Evolutionary conservation across 2,888 invertebrate genomes (phyloP), one percentile per base, ranked within the genome.

Genomic region (Parochlus steinenii): DNA sequence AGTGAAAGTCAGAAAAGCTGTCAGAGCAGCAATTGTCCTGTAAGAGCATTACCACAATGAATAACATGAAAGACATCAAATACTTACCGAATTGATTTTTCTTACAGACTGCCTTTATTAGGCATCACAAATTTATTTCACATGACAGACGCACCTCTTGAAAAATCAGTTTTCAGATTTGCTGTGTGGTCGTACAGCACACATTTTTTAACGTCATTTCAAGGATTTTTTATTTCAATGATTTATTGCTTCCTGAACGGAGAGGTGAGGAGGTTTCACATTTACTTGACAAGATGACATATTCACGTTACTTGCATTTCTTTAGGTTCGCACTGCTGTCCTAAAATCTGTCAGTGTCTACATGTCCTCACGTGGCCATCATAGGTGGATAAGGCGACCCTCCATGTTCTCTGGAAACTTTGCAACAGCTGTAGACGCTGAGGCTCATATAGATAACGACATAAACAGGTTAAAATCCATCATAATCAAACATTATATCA

Each of bases 241-340:
- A 64, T 85, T 30, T 86, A 85, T 54, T 87, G 86, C 50, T 83
- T 86, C 52, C 56, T 75, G 33, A 86, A 86, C 47, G 76, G 74
- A 42, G 86, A 87, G 72, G 86, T 85, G 55, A 56, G 56, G 3
- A 16, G 20, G 20, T 4, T 19, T 14, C 12, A 5, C 7, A 31
- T 20, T 22, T 16, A 15, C 20, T 14, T 11, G 4, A 3, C 18
- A 3, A 25, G 14, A 7, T 7, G 7, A 12, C n/a, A 28, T 34
- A 17, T 18, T 18, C 4, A 14, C 33, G 29, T 15, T 28, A 18
- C 16, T 12, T 15, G 12, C n/a, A 19, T 29, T 33, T 12, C 41
- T 43, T 3, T 34, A 64, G 64, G 64, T 64, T 7, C 56, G 61
- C 23, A 45, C 57, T 11, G 63, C 58, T 23, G 46, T 64, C 40